A percentile compares a stretch with the other conserved stretches of the same genome.
These are phyloP conservation scores for Stenotaenia linearis DNA, from an alignment of 2,888 invertebrate species.

Conservation along the genomic window DNA sequence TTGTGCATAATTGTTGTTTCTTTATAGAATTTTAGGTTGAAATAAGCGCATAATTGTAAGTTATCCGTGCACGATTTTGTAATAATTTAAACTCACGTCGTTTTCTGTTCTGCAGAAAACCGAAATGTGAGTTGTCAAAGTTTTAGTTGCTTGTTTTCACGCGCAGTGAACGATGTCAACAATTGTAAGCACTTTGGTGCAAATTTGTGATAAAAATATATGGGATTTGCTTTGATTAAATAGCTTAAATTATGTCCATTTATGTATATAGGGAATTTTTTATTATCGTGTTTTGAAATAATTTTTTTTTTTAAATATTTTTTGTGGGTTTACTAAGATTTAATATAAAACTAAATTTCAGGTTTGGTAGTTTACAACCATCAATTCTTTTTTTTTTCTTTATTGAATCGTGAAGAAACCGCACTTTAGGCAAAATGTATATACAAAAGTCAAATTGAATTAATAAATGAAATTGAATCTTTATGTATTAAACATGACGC, in stretches of 20 bases:
- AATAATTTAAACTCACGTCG: background rate
- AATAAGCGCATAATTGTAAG: background rate
- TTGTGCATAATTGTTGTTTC: constrained; percentile 4
- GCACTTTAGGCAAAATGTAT: background rate
- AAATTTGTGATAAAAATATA: background rate
- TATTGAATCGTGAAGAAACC: background rate
- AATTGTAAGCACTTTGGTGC: background rate
- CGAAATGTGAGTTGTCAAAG: background rate
- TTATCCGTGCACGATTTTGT: background rate
- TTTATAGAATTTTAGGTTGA: background rate
- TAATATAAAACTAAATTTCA: background rate
- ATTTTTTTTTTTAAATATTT: background rate
- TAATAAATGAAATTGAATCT: background rate
- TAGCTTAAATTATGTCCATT: background rate
- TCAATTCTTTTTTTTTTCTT: background rate
- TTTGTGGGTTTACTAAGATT: background rate
- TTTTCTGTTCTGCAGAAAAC: background rate
- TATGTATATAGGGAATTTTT: background rate
- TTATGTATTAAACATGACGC: too few relatives aligned
- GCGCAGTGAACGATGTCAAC: background rate
- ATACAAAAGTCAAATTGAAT: background rate
- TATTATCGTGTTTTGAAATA: background rate
- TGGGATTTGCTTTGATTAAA: background rate
- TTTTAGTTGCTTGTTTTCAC: background rate
- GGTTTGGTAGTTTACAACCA: background rate